Evolutionary conservation across 2,888 invertebrate species (phyloP), one percentile per base, ranked within the genome.

Genomic region (Tridacna gigas): DNA sequence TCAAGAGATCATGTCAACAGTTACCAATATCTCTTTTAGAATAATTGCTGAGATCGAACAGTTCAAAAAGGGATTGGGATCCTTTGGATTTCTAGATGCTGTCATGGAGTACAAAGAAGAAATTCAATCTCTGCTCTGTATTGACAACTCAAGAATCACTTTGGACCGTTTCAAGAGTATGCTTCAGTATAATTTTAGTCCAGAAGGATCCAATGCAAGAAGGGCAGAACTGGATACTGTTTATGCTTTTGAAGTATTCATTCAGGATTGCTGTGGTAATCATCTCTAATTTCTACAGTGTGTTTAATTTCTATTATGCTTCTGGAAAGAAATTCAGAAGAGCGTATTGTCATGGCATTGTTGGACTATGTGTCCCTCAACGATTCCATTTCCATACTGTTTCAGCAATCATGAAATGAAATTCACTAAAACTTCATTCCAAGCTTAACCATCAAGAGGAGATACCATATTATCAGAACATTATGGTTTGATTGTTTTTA

Each of bases 211-310:
- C n/a, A 75, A 75, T 5, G 26, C 15, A 7, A 63, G 63, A 65
- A 7, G 15, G 2, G 22, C 3, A n/a, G 63, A 63, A 37, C 11
- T 7, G 12, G 63, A 75, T 45, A 63, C 75, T 0, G 22, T 75
- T 3, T 75, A 65, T 65, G 37, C 75, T 22, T 63, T 75, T 28
- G 75, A 75, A 37, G 13, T 22, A 0, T 75, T 75, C 25, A 13
- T 75, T 20, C 75, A 75, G 18, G 75, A 75, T n/a, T 75, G 65
- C 45, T 20, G 4, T 7, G 74, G 74, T 74, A 60, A 74, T 63
- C n/a, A n/a, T n/a, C n/a, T n/a, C n/a, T n/a, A n/a, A n/a, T n/a
- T n/a, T n/a, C n/a, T n/a, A n/a, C n/a, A n/a, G n/a, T n/a, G n/a
- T n/a, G n/a, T n/a, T n/a, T n/a, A n/a, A n/a, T n/a, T n/a, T n/a